Base-by-base conservation (phyloP, 1,140 invertebrate genomes). In the Argopecten irradians region DNA sequence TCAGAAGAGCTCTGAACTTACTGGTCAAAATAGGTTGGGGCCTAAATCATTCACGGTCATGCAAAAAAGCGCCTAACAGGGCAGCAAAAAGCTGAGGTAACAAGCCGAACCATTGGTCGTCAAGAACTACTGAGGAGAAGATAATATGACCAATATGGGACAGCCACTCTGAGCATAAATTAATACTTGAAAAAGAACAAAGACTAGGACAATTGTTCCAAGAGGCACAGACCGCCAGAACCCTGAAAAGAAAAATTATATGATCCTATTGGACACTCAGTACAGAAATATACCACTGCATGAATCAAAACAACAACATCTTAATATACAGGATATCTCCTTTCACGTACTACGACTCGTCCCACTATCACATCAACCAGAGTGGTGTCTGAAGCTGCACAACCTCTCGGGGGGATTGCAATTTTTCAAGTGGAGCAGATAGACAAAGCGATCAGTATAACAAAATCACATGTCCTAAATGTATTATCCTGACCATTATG, bases 331-430 rank as follows among this genome's bases (percentile, higher is more conserved):
- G 33, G n/a, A 28, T n/a, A n/a, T n/a, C 16, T 39, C n/a, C 35
- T 85, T 8, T 34, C 84, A 13, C n/a, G n/a, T 85, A 85, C 33
- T 85, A 35, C 13, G 84, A 85, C n/a, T 36, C 84, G 7, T 85
- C 84, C 8, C n/a, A n/a, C n/a, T n/a, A 9, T 35, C 34, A 34
- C 1, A 41, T 85, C 8, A 85, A 85, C n/a, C 84, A 34, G 13
- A n/a, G n/a, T 85, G 7, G 11, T 85, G 19, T 2, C 13, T n/a
- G 8, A 85, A 85, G 36, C 22, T 85, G 16, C 34, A n/a, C 84
- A 32, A 14, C 84, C 16, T n/a, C n/a, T n/a, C n/a, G n/a, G n/a
- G n/a, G n/a, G 13, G 33, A 34, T 14, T 85, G n/a, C 84, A 85
- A 85, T 35, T 11, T 34, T n/a, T n/a, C n/a, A n/a, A n/a, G n/a